phyloP scores from a whole-genome alignment of 2,888 invertebrate genomes.

The Agapostemon virescens region DNA sequence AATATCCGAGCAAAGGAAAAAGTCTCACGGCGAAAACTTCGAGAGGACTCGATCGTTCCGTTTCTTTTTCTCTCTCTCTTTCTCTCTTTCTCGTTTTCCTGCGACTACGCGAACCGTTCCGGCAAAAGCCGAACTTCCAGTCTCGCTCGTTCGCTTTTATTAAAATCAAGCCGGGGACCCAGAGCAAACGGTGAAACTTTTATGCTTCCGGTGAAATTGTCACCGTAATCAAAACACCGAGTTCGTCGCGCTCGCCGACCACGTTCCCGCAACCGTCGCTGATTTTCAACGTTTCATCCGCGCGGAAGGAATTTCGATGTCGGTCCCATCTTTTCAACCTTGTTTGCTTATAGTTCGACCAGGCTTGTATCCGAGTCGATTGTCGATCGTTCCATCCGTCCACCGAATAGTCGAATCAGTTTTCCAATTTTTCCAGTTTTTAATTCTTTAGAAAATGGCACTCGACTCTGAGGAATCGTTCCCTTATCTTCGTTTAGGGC shows the following conservation, averaged over 20 bases:
- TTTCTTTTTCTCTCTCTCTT: constrained; percentile 15
- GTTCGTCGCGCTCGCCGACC: background rate
- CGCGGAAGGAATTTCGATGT: constrained; percentile 17
- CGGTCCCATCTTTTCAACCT: background rate
- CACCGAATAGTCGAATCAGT: background rate
- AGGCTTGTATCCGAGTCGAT: background rate
- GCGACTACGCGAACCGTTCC: background rate
- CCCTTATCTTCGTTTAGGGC: too few species aligned
- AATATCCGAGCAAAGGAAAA: constrained; percentile 41
- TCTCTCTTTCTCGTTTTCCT: background rate
- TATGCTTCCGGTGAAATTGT: constrained; percentile 38
- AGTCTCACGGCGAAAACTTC: constrained; percentile 44
- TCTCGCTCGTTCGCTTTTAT: constrained; percentile 51
- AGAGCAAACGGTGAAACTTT: constrained; percentile 40
- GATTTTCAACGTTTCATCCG: constrained; percentile 1
- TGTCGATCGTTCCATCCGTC: background rate
- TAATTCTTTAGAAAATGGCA: too few species aligned
- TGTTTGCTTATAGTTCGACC: background rate
- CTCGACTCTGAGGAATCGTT: too few species aligned
- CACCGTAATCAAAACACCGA: constrained; percentile 48
- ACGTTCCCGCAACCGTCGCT: background rate
- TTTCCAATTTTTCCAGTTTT: too few species aligned
- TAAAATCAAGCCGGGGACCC: constrained; percentile 38
- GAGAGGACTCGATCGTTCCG: constrained; percentile 10
- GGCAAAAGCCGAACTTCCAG: constrained; percentile 26